Evolutionary conservation across 1,140 invertebrate species (phyloP).

Genomic region (Caenorhabditis inopinata): DNA sequence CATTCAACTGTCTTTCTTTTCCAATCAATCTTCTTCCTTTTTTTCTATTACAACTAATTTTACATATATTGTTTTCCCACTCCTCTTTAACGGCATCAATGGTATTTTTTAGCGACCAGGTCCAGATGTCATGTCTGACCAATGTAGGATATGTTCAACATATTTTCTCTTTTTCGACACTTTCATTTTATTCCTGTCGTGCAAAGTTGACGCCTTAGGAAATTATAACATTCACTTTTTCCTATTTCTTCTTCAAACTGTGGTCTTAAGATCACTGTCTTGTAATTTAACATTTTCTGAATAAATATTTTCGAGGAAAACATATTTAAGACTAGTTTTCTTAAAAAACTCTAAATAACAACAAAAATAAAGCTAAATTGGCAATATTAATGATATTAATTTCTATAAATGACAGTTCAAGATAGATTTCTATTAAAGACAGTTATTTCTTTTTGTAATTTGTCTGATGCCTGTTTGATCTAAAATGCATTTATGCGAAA

Average conservation of each 20-base stretch:
- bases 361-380: no score
- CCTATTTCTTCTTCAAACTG: neutral
- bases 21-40: neutral
- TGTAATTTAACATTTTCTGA: no score
- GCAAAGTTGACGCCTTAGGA: neutral
- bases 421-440: neutral
- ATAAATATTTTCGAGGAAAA: no score
- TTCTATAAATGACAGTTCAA: neutral
- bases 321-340: no score
- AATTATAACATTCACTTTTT: neutral
- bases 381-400: no score
- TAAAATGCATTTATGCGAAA: no score
- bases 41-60: constrained; percentile 9
- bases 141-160: neutral
- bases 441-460: no score
- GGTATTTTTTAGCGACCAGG: neutral
- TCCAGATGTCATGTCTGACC: neutral
- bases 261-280: no score
- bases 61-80: constrained; percentile 26
- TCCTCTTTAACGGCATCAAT: neutral
- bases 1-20: neutral
- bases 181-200: neutral
- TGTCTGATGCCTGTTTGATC: no score
- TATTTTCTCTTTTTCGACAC: neutral
- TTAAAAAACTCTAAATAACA: no score